Evolutionary conservation across 2,888 invertebrate species (phyloP), one percentile per base, ranked within the genome.

Genomic region (Heliconius hortense): DNA sequence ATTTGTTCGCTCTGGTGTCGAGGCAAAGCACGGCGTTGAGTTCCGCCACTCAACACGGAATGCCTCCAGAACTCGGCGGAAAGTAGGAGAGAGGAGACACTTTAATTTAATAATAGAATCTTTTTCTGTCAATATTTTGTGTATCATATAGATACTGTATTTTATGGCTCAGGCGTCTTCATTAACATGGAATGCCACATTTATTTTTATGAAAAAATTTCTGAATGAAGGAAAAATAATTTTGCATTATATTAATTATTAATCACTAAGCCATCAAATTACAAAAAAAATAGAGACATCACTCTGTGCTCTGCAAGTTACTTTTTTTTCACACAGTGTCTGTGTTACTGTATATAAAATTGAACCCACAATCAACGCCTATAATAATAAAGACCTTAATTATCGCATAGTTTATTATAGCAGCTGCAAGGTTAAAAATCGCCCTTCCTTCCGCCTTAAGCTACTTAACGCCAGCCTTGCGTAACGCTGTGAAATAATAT

Each of bases 391-490:
- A n/a, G 35, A n/a, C 53, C 18, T 11, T 35, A 21, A 35, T 69
- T n/a, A 48, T 68, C 18, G 48, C 21, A 28, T 56, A 56, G 56
- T 15, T 69, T 13, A 31, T n/a, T 31, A 69, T 24, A 28, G 3
- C 56, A 69, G 35, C 18, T 39, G 56, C 64, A 56, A 63, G 56
- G 56, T 71, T 59, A 72, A 43, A 70, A 13, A 31, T 70, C 53
- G 63, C 28, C 35, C 35, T 74, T 28, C 64, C 62, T 69, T 69
- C 74, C 74, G 62, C 53, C 48, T 74, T 31, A 39, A 60, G 31
- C 31, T 59, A 48, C 62, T 74, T 68, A 43, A 75, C 64, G 24
- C n/a, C 59, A 75, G 64, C 74, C 70, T 75, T 75, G 70, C 39
- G 64, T 24, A 39, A 26, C 39, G 35, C 56, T 39, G 60, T 74